Conservation (phyloP, 2,113 vertebrate species). For the Oreochromis spilurus region DNA sequence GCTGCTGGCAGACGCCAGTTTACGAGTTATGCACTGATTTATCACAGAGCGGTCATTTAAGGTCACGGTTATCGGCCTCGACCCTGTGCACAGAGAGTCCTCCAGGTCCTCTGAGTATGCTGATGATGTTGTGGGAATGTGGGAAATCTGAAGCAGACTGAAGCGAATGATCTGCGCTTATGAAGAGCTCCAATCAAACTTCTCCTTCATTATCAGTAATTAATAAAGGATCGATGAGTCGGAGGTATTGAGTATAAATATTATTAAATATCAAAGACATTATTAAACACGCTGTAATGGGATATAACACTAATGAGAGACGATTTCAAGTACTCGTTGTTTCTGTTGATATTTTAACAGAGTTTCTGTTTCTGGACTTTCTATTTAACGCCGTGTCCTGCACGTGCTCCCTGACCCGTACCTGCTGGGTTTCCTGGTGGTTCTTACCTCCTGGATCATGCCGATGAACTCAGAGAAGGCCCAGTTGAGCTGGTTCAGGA, state of each 20-base stretch:
- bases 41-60: background rate
- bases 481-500: slow-evolving; percentile 99
- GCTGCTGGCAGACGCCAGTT: background rate
- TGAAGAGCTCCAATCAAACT: background rate
- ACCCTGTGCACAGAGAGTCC: background rate
- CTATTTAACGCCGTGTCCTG: accelerated
- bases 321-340: accelerated
- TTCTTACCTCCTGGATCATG: slow-evolving; percentile 98
- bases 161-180: background rate
- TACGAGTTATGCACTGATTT: accelerated
- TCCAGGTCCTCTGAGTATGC: background rate
- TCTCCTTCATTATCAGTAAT: background rate
- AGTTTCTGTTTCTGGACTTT: background rate
- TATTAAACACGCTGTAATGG: background rate
- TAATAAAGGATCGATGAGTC: background rate
- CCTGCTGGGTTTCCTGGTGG: background rate
- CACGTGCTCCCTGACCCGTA: background rate
- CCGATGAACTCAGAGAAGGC: slow-evolving; percentile 98
- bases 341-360: background rate
- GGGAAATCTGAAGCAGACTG: background rate
- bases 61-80: background rate
- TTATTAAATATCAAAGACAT: background rate
- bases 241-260: background rate
- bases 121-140: background rate
- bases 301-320: background rate